Evolutionary conservation across 2,113 vertebrate genomes (phyloP), one percentile per base, ranked within the genome.

Genomic region (Canis aureus): DNA sequence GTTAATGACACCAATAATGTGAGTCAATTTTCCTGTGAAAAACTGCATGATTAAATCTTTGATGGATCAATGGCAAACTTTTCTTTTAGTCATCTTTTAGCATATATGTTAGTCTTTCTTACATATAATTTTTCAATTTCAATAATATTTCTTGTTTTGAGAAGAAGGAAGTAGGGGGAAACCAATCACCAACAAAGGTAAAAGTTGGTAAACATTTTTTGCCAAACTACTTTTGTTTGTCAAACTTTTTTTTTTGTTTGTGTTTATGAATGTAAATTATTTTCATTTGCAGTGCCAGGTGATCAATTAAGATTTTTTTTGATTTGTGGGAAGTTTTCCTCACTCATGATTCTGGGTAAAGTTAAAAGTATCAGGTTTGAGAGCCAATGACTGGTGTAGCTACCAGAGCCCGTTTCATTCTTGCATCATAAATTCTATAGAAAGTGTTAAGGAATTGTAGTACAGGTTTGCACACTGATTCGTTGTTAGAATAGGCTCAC

Each of bases 1-100:
- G 73, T 80, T 97, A 94, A 93, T 87, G 94, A 90, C 80, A 96
- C 89, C 89, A 88, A 83, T 83, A 90, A 87, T 59, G 60, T 90
- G 89, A 94, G 73, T 94, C 85, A 82, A 4, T 92, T 92, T 97
- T 93, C 94, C 96, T 90, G 67, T 83, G 74, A 94, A 96, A 92
- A 89, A 87, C 11, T 27, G 8, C 29, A 51, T 67, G 38, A 76
- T 83, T 95, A 89, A 89, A 89, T 92, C 51, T 80, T 74, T 91
- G 74, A 66, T 73, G 64, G 69, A 94, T 57, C 76, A 90, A 88
- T 88, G 35, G 12, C 49, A 73, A 91, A 96, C 35, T 69, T 86
- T 85, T 22, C 25, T 93, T 79, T 66, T 19, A 67, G 49, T 79
- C 27, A 9, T 80, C 66, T 94, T 55, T 91, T 94, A 80, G 69